A percentile compares a stretch with the other conserved stretches of the same genome.
These are phyloP conservation scores for Anaspis maculata DNA, from an alignment of 2,888 invertebrate species.

Conservation along the genomic window DNA sequence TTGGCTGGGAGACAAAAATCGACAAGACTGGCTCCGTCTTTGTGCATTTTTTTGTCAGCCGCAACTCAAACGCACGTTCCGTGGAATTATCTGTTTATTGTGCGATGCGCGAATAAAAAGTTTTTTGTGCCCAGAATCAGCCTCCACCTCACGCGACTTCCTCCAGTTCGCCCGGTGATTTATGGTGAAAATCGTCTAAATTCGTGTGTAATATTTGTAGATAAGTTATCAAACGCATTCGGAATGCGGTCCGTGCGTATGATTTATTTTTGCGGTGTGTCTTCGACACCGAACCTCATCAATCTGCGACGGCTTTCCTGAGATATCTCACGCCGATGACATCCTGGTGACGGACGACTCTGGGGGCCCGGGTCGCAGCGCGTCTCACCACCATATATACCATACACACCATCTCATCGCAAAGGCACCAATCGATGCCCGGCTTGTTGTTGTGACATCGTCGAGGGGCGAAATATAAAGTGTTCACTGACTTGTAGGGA, in stretches of 20 bases:
- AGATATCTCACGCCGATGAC: slow-evolving; percentile 31
- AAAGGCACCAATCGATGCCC: slow-evolving; percentile 30
- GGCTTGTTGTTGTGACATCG: slow-evolving; percentile 29
- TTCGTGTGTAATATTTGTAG: slow-evolving; percentile 7
- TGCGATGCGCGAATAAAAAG: too few species aligned
- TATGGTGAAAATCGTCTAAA: slow-evolving; percentile 6
- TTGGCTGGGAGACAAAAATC: too few species aligned
- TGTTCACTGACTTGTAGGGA: slow-evolving; percentile 18
- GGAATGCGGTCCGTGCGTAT: slow-evolving; percentile 15
- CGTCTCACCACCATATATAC: too few species aligned
- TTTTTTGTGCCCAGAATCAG: too few species aligned
- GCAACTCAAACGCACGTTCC: too few species aligned
- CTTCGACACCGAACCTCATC: slow-evolving; percentile 34
- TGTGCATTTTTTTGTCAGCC: too few species aligned
- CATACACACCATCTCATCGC: too few species aligned
- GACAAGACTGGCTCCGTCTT: too few species aligned
- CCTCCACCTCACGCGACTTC: too few species aligned
- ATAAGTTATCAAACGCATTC: slow-evolving; percentile 8
- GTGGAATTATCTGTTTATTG: too few species aligned
- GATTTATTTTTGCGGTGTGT: slow-evolving; percentile 35
- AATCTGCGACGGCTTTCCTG: slow-evolving; percentile 32
- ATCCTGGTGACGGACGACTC: slow-evolving; percentile 32
- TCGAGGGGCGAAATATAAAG: slow-evolving; percentile 24
- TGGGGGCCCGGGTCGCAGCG: too few species aligned
- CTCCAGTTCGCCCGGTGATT: too few species aligned